Evolutionary conservation across 2,797 vertebrate genomes (phyloP).

Genomic region (Aeoliscus strigatus): DNA sequence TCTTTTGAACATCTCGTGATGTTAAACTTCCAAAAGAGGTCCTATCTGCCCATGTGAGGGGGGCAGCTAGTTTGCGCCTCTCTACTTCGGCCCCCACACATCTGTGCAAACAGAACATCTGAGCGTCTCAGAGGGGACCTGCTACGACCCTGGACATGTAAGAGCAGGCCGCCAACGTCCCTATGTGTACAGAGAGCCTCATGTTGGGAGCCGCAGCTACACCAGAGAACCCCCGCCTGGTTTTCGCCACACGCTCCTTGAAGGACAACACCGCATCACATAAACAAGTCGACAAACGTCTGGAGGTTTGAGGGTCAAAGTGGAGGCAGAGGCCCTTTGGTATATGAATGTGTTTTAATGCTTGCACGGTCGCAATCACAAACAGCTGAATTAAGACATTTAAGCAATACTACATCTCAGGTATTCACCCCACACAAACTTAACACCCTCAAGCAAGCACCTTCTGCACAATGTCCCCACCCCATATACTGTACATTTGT

Average conservation of each 20-base stretch:
- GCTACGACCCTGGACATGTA: slow-evolving; percentile 69
- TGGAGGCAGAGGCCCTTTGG: too few relatives aligned
- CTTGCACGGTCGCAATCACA: too few relatives aligned
- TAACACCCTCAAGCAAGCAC: too few relatives aligned
- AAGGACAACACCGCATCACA: slow-evolving; percentile 51
- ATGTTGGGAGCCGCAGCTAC: slow-evolving; percentile 28
- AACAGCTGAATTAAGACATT: too few relatives aligned
- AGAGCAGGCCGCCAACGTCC: slow-evolving; percentile 37
- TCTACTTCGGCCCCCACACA: slow-evolving; percentile 74
- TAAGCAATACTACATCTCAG: too few relatives aligned
- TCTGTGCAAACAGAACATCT: slow-evolving; percentile 88
- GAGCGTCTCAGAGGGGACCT: slow-evolving; percentile 79
- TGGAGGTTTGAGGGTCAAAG: too few relatives aligned
- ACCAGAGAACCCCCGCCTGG: slow-evolving; percentile 25
- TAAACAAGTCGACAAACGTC: slow-evolving; percentile 64
- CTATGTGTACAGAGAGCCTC: slow-evolving; percentile 33
- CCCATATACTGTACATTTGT: too few relatives aligned
- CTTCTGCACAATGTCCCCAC: too few relatives aligned
- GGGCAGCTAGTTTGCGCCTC: slow-evolving; percentile 36
- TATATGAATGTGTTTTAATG: too few relatives aligned
- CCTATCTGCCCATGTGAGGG: slow-evolving; percentile 25
- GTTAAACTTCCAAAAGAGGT: slow-evolving; percentile 47
- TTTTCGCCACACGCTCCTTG: slow-evolving; percentile 45
- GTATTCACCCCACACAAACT: too few relatives aligned
- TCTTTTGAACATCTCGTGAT: too few relatives aligned